Evolutionary conservation across 2,113 vertebrate genomes (phyloP).

Genomic region (Chunga burmeisteri): DNA sequence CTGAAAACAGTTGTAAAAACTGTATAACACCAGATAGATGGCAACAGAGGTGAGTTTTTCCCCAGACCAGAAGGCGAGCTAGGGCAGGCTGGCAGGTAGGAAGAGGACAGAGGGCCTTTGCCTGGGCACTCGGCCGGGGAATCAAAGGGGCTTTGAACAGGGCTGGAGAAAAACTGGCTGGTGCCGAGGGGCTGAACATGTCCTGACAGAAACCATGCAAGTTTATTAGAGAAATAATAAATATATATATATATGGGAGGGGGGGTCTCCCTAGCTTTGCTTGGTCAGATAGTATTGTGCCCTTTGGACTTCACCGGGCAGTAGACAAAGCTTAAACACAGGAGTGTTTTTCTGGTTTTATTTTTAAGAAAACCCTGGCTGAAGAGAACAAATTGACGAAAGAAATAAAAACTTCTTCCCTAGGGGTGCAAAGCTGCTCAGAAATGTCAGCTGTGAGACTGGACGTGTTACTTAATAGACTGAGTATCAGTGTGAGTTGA

Average conservation of each 20-base stretch:
- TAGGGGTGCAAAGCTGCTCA: not conserved
- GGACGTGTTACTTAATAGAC: not conserved
- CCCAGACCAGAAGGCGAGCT: not conserved
- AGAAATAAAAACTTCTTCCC: not conserved
- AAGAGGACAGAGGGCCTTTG: not conserved
- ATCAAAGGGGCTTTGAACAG: not conserved
- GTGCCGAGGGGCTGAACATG: not conserved
- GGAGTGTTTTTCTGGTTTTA: not conserved
- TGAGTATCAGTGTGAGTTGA: not conserved
- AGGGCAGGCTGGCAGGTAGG: not conserved
- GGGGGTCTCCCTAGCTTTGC: not conserved
- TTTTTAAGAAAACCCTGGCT: not conserved
- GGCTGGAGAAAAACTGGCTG: not conserved
- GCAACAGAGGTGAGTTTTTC: not conserved
- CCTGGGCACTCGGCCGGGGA: fast-evolving
- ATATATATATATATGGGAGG: not conserved
- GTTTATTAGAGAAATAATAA: not conserved
- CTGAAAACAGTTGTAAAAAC: not conserved
- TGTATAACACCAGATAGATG: not conserved
- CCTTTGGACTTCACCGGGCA: not conserved
- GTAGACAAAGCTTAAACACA: not conserved
- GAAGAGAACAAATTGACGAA: not conserved
- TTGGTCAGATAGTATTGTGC: not conserved
- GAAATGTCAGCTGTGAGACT: not conserved
- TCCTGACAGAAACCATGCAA: not conserved